These are phyloP conservation scores for Eumacrocentrus americanus DNA, from an alignment of 2,888 invertebrate species.

Conservation along the genomic window DNA sequence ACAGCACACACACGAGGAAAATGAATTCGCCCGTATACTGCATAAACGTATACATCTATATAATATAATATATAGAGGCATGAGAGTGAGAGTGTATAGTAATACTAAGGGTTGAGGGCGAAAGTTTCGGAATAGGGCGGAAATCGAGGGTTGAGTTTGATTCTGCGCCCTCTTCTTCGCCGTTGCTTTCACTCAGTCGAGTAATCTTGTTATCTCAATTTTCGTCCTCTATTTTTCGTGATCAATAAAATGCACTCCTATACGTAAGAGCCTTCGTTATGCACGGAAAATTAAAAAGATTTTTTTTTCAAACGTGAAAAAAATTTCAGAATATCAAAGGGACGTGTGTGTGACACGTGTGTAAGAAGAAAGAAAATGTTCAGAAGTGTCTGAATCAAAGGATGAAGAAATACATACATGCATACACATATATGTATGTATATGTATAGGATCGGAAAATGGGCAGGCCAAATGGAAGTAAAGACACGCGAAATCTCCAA, in stretches of 20 bases:
- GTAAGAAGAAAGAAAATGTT: too few species aligned
- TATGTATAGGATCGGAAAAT: not conserved
- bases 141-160: slow-evolving; percentile 8
- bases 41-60: not conserved
- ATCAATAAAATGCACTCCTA: not conserved
- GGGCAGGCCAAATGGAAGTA: not conserved
- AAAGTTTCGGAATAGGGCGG: slow-evolving; percentile 11
- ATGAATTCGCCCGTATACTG: not conserved
- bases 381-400: too few species aligned
- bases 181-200: not conserved
- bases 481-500: not conserved
- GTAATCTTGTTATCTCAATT: not conserved
- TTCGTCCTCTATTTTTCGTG: too few species aligned
- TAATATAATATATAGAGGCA: too few species aligned
- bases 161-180: not conserved
- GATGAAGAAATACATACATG: not conserved
- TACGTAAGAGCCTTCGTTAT: too few species aligned
- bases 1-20: slow-evolving; percentile 13
- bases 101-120: not conserved
- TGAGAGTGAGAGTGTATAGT: not conserved
- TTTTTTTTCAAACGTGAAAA: too few species aligned
- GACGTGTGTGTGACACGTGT: too few species aligned
- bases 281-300: too few species aligned
- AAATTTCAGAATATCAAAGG: too few species aligned
- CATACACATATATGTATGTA: not conserved